Percentiles rank a stretch among this genome's conserved stretches.
These are phyloP conservation scores for Andrena flavipes DNA, from an alignment of 2,888 invertebrate genomes.

Conservation along the genomic window DNA sequence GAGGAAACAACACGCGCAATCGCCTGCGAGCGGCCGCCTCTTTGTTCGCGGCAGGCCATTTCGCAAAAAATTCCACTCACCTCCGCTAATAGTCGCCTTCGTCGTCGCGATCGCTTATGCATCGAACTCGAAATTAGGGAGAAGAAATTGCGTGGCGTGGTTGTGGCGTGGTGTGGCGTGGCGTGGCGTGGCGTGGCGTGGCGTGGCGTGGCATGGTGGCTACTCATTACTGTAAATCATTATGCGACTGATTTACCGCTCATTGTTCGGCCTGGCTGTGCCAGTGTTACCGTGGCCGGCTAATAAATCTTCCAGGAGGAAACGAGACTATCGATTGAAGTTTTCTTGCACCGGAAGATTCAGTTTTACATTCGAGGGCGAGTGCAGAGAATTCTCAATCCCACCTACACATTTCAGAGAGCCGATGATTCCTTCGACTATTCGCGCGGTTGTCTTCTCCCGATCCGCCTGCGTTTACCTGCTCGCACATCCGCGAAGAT, in stretches of 20 bases:
- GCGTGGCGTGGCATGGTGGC: slow-evolving; percentile 1
- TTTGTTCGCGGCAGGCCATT: not conserved
- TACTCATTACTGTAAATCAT: slow-evolving; percentile 83
- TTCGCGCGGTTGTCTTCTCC: not conserved
- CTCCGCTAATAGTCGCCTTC: slow-evolving; percentile 15
- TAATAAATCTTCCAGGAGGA: slow-evolving; percentile 73
- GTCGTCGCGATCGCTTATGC: slow-evolving; percentile 17
- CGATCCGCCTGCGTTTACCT: slow-evolving; percentile 13
- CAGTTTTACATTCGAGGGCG: no score
- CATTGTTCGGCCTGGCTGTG: slow-evolving; percentile 75
- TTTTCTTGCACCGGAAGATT: no score
- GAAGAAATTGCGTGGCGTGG: slow-evolving; percentile 28
- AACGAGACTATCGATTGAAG: slow-evolving; percentile 35
- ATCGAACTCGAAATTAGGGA: slow-evolving; percentile 26
- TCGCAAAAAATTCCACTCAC: not conserved
- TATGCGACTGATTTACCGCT: slow-evolving; percentile 79
- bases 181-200: not conserved
- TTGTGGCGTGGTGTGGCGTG: not conserved
- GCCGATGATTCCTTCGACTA: not conserved
- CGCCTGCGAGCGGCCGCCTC: not conserved
- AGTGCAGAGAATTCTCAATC: not conserved
- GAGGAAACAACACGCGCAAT: slow-evolving; percentile 25
- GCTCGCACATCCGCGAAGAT: slow-evolving; percentile 47
- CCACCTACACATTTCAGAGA: not conserved
- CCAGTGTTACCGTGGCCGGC: slow-evolving; percentile 74